These are phyloP conservation scores for Galeruca laticollis DNA, from an alignment of 2,888 invertebrate species.

Conservation along the genomic window DNA sequence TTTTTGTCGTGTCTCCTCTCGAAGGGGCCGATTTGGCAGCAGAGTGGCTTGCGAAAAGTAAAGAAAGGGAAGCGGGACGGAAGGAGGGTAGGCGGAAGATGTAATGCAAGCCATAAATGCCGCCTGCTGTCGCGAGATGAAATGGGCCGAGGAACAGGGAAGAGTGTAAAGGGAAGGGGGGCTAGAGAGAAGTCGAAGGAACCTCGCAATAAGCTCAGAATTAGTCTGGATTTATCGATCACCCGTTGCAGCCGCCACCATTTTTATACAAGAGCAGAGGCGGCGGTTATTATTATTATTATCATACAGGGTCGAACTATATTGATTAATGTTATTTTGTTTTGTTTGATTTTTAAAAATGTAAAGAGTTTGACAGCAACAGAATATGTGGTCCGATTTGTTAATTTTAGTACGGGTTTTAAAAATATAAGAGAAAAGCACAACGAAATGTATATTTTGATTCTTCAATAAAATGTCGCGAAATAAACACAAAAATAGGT, in stretches of 20 bases:
- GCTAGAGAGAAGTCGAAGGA: conserved; percentile 49
- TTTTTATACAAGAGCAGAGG: conserved; percentile 63
- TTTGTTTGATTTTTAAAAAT: too few relatives aligned
- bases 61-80: conserved; percentile 5
- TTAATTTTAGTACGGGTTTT: too few relatives aligned
- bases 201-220: conserved; percentile 63
- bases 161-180: conserved; percentile 17
- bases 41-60: conserved; percentile 3
- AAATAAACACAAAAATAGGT: too few relatives aligned
- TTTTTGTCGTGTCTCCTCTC: neutral
- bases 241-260: conserved; percentile 61
- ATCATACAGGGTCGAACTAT: neutral
- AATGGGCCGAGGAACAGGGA: conserved; percentile 44
- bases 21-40: conserved; percentile 15
- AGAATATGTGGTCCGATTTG: too few relatives aligned
- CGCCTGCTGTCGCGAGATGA: conserved; percentile 53
- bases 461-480: too few relatives aligned
- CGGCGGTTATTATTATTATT: conserved; percentile 22
- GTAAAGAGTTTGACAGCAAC: too few relatives aligned
- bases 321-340: neutral
- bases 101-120: conserved; percentile 56
- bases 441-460: too few relatives aligned
- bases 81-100: conserved; percentile 41
- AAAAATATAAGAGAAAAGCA: too few relatives aligned
- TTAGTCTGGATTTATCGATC: conserved; percentile 66